phyloP scores from a whole-genome alignment of 2,888 invertebrate genomes.

The Rhodophaea formosa region DNA sequence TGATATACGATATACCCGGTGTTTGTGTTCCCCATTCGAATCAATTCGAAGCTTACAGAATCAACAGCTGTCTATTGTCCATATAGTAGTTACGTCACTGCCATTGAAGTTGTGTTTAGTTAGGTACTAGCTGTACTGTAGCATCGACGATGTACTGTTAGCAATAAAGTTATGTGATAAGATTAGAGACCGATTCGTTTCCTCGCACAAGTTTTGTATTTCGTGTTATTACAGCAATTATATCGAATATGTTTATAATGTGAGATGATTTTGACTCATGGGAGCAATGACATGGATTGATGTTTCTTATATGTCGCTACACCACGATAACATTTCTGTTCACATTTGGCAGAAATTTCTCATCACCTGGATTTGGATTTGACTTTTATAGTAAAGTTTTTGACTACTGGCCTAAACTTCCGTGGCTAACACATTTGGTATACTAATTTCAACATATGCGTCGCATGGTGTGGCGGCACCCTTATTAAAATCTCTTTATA shows the following conservation, averaged over 20 bases:
- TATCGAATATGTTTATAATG: not conserved
- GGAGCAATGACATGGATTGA: slow-evolving; percentile 5
- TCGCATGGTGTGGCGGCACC: not conserved
- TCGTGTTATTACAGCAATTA: slow-evolving; percentile 20
- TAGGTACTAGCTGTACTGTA: slow-evolving; percentile 29
- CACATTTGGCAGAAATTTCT: too few species aligned
- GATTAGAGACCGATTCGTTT: slow-evolving; percentile 50
- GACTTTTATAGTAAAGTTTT: too few species aligned
- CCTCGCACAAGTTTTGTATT: slow-evolving; percentile 56
- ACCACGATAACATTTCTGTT: too few species aligned
- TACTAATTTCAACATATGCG: not conserved
- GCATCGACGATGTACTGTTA: slow-evolving; percentile 58
- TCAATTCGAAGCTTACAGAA: slow-evolving; percentile 43
- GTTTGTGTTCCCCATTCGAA: slow-evolving; percentile 39
- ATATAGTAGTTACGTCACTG: slow-evolving; percentile 47
- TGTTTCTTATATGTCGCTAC: not conserved
- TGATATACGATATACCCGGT: slow-evolving; percentile 44
- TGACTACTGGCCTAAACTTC: not conserved
- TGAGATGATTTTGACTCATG: slow-evolving; percentile 7
- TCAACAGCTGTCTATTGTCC: slow-evolving; percentile 58
- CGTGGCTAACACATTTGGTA: not conserved
- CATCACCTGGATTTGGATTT: too few species aligned
- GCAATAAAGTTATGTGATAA: slow-evolving; percentile 76
- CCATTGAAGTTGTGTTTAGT: slow-evolving; percentile 55
- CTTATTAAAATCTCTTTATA: not conserved